These are phyloP conservation scores for Apamea anceps DNA, from an alignment of 2,888 invertebrate species.

Conservation along the genomic window DNA sequence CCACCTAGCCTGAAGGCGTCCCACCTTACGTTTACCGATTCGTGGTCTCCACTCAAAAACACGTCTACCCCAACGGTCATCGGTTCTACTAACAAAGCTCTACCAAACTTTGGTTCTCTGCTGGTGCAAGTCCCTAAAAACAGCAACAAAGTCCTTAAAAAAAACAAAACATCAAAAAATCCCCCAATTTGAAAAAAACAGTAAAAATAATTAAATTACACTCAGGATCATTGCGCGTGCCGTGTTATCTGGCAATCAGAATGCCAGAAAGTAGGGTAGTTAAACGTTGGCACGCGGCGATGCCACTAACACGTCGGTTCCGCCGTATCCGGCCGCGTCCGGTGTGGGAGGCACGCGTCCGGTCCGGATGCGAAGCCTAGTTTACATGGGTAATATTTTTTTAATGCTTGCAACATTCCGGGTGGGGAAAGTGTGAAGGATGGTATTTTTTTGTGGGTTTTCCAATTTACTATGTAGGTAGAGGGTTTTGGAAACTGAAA, in stretches of 20 bases:
- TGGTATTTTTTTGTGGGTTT: constrained; percentile 22
- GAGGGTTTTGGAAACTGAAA: neutral
- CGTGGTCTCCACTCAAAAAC: too few species aligned
- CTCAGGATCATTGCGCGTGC: constrained; percentile 57
- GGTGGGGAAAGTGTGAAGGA: constrained; percentile 50
- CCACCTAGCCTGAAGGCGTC: too few species aligned
- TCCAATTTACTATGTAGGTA: neutral
- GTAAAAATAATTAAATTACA: constrained; percentile 62
- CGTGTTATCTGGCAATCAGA: constrained; percentile 63
- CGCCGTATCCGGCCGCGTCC: constrained; percentile 71
- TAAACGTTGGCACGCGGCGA: constrained; percentile 74
- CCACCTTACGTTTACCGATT: too few species aligned
- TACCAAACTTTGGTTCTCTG: too few species aligned
- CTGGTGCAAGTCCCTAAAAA: too few species aligned
- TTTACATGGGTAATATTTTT: constrained; percentile 58
- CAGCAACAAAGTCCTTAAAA: neutral
- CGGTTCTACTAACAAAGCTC: too few species aligned
- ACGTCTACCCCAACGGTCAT: too few species aligned
- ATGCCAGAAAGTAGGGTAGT: constrained; percentile 63
- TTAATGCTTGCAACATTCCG: constrained; percentile 42
- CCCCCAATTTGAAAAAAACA: constrained; percentile 5
- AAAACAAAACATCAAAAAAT: neutral
- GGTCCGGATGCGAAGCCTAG: constrained; percentile 59
- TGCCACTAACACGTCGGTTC: constrained; percentile 59
- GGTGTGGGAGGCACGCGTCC: constrained; percentile 63